Base-by-base conservation (phyloP, 2,888 invertebrate genomes). In the Mechanitis messenoides region DNA sequence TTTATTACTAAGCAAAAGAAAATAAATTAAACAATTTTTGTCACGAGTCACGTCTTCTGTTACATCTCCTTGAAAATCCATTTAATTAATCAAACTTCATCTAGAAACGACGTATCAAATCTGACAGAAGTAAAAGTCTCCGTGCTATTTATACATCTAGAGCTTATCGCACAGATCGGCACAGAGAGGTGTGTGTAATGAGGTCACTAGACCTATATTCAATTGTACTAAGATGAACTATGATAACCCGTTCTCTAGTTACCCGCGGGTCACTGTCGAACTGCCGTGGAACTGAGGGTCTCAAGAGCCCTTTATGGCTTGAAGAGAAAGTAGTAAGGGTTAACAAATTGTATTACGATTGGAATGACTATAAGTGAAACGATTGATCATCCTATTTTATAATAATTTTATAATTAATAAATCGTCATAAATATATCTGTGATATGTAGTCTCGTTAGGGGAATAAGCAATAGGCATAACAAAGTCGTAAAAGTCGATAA, bases 201-300 rank as follows among this genome's bases (percentile, higher is more conserved):
- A 66, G 68, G 68, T 67, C 66, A 71, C 53, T 46, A 68, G 69
- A 65, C 66, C 69, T 62, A 70, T 68, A 71, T 71, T 64, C 72
- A 72, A 71, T 70, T 72, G 67, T 70, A 65, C 65, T 62, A 62
- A 56, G 81, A 83, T 83, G 81, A 76, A 79, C 77, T 70, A 56
- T 53, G 85, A 84, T 85, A 83, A 81, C 85, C 85, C 74, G 64
- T 72, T 77, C 77, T 75, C 79, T 75, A 74, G 74, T 76, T 75
- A 74, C 72, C 74, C 71, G 73, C 66, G 73, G 85, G 81, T 83
- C 84, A 81, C 74, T 75, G 76, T 77, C 77, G 73, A 77, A 78
- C 79, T 20, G 20, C 20, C 20, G 80, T 78, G 80, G 77, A 74
- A 75, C 77, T 74, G 66, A 70, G 75, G 78, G 77, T 73, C 78